Percentiles rank a stretch among this genome's conserved stretches.
These are phyloP conservation scores for Drosophila kurseongensis DNA, from an alignment of 1,140 invertebrate genomes.

Conservation along the genomic window DNA sequence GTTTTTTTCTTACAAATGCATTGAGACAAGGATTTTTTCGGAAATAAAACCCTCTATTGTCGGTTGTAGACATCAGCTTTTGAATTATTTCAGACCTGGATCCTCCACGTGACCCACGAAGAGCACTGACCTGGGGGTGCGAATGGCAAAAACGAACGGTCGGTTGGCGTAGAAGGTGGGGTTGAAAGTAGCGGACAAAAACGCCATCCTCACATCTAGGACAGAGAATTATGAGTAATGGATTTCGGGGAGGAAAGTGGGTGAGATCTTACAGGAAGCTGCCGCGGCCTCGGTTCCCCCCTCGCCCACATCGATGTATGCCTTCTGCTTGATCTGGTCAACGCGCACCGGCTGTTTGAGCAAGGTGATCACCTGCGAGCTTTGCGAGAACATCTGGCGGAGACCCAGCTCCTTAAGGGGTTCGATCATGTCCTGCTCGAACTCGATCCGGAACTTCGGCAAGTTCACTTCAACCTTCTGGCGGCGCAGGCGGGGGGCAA, in stretches of 20 bases:
- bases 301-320: conserved; percentile 74
- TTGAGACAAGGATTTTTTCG: not conserved
- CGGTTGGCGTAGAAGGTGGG: conserved; percentile 45
- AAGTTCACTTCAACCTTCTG: conserved; percentile 55
- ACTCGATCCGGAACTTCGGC: conserved; percentile 71
- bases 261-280: conserved; percentile 60
- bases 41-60: not conserved
- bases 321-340: conserved; percentile 71
- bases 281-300: conserved; percentile 72
- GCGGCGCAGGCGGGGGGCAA: conserved; percentile 46
- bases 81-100: not conserved
- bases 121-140: conserved; percentile 63
- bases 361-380: conserved; percentile 42
- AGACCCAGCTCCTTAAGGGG: conserved; percentile 58
- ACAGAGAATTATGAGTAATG: not conserved
- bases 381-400: conserved; percentile 49
- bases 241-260: not conserved
- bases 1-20: conserved; percentile 23
- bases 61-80: not conserved
- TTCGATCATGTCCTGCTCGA: conserved; percentile 64
- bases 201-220: conserved; percentile 31
- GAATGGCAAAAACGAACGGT: conserved; percentile 76
- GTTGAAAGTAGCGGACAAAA: too few relatives aligned
- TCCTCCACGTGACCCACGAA: conserved; percentile 76
- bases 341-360: conserved; percentile 36